phyloP scores from a whole-genome alignment of 2,888 invertebrate species.

The Leptopilina drosophilae region DNA sequence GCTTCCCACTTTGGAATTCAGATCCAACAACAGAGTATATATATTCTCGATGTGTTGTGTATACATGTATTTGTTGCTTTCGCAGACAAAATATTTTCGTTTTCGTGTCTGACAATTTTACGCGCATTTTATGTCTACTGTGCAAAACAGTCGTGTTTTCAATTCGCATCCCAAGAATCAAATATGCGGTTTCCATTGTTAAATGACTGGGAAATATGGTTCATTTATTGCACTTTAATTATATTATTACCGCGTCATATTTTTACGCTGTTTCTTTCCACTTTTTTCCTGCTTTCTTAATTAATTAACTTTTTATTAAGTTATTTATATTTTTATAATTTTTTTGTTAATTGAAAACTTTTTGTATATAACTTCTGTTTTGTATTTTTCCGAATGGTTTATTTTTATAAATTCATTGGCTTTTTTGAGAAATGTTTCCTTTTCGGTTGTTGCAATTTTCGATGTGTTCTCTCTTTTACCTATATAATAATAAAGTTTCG shows the following conservation, averaged over 20 bases:
- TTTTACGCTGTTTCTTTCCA: neutral
- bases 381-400: neutral
- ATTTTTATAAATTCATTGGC: neutral
- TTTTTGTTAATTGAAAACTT: neutral
- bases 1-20: slow-evolving; percentile 34
- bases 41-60: neutral
- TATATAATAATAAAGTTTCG: slow-evolving; percentile 61
- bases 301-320: neutral
- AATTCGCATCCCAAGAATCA: slow-evolving; percentile 18
- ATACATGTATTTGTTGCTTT: neutral
- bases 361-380: neutral
- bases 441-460: neutral
- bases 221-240: slow-evolving; percentile 25
- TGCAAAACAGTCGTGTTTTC: slow-evolving; percentile 34
- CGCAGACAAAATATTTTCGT: slow-evolving; percentile 36
- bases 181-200: slow-evolving; percentile 1
- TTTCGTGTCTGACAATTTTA: slow-evolving; percentile 39
- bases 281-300: neutral
- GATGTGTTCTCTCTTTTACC: neutral
- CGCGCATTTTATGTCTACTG: slow-evolving; percentile 8
- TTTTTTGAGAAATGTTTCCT: slow-evolving; percentile 1
- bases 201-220: neutral
- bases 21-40: slow-evolving; percentile 30
- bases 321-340: too few relatives aligned
- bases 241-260: neutral